A percentile compares a stretch with the other conserved stretches of the same genome.
phyloP scores from a whole-genome alignment of 2,888 invertebrate genomes.

The Mactromeris polynyma region DNA sequence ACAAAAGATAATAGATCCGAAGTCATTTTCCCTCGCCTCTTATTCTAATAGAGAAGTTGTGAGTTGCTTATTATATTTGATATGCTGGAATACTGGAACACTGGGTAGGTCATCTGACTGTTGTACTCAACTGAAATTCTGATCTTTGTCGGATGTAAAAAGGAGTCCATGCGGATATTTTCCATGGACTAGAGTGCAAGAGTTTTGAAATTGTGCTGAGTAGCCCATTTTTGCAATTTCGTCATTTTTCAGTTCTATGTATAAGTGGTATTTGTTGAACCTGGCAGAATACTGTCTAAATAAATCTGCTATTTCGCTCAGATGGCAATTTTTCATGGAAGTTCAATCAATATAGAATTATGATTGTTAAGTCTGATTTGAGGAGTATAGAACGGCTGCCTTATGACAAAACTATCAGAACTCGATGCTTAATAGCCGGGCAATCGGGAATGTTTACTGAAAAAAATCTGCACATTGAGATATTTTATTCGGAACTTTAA shows the following conservation, averaged over 20 bases:
- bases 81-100: no score
- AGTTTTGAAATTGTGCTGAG: not conserved
- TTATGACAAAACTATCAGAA: conserved; percentile 2
- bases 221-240: not conserved
- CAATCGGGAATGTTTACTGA: not conserved
- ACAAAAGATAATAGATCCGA: no score
- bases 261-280: not conserved
- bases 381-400: not conserved
- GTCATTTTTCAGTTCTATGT: not conserved
- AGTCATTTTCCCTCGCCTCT: no score
- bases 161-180: no score
- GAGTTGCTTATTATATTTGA: no score
- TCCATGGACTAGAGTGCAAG: not conserved
- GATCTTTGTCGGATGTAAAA: no score
- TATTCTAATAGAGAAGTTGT: no score
- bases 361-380: not conserved
- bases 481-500: not conserved
- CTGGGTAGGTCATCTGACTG: no score
- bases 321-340: not conserved
- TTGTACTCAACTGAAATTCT: no score
- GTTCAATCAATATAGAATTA: not conserved
- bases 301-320: conserved; percentile 2
- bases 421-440: not conserved
- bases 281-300: not conserved
- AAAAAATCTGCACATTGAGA: not conserved